A percentile compares a stretch with the other conserved stretches of the same genome.
Conservation (phyloP, 2,113 vertebrate species). For the Maccullochella peelii region DNA sequence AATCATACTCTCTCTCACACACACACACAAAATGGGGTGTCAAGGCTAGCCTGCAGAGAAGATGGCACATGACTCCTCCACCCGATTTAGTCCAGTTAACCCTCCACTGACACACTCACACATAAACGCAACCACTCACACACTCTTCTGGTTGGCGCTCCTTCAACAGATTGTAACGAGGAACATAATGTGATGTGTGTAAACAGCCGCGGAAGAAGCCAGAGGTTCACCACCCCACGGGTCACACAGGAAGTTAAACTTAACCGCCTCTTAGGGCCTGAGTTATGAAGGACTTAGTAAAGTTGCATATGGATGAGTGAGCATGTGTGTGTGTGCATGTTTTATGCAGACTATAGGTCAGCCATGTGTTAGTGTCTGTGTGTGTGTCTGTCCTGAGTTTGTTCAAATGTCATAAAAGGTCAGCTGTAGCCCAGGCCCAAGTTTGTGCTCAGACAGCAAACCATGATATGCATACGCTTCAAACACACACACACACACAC, state of each 20-base stretch:
- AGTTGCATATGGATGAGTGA: conserved; percentile 7
- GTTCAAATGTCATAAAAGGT: conserved; percentile 75
- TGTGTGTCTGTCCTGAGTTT: conserved; percentile 40
- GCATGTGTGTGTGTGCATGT: conserved; percentile 6
- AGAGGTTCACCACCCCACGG: not conserved
- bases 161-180: not conserved
- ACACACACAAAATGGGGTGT: conserved; percentile 35
- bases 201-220: not conserved
- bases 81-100: conserved; percentile 62
- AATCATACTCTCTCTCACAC: not conserved
- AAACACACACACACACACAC: conserved; percentile 18
- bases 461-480: conserved; percentile 24
- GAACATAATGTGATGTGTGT: conserved; percentile 1
- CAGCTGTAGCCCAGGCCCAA: conserved; percentile 48
- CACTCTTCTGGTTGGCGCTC: not conserved
- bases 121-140: not conserved
- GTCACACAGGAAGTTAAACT: conserved; percentile 21
- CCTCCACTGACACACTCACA: conserved; percentile 20
- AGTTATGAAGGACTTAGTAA: not conserved
- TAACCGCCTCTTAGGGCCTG: not conserved
- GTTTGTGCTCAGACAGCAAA: conserved; percentile 42
- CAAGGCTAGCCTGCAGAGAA: conserved; percentile 40
- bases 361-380: conserved; percentile 32
- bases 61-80: conserved; percentile 52
- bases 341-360: conserved; percentile 53